phyloP scores from a whole-genome alignment of 2,113 vertebrate genomes.

The Camelus bactrianus region DNA sequence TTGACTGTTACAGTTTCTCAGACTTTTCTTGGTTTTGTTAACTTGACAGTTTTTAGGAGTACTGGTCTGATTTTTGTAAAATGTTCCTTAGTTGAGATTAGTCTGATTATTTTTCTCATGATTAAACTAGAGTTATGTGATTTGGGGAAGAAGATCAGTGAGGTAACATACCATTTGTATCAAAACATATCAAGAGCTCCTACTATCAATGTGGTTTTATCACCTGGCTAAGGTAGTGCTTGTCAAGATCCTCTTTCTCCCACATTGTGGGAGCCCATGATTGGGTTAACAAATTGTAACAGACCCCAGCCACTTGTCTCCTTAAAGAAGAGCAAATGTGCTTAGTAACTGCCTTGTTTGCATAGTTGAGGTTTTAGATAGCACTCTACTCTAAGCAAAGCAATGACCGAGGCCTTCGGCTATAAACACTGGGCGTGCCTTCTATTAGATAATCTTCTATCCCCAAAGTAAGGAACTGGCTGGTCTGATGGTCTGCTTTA shows the following conservation, averaged over 20 bases:
- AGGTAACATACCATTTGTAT: not conserved
- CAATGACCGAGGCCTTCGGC: no score
- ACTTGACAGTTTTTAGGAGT: not conserved
- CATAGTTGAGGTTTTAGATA: no score
- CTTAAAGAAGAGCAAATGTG: no score
- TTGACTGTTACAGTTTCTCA: not conserved
- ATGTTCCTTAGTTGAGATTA: not conserved
- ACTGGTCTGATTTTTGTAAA: not conserved
- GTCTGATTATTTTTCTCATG: not conserved
- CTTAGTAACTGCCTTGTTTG: no score
- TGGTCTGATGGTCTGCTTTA: no score
- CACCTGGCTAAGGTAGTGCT: not conserved
- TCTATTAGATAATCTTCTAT: no score
- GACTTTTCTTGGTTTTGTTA: not conserved
- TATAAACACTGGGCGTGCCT: no score
- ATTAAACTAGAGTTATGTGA: not conserved
- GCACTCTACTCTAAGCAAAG: no score
- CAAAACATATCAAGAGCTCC: not conserved
- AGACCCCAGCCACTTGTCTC: no score
- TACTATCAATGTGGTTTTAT: not conserved
- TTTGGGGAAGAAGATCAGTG: not conserved
- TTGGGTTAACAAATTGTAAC: no score
- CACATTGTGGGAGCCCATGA: not conserved
- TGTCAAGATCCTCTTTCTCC: not conserved
- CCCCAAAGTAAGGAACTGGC: no score